A percentile compares a stretch with the other conserved stretches of the same genome.
Evolutionary conservation across 2,113 vertebrate genomes (phyloP).

Genomic region (Diphyllodes magnificus): DNA sequence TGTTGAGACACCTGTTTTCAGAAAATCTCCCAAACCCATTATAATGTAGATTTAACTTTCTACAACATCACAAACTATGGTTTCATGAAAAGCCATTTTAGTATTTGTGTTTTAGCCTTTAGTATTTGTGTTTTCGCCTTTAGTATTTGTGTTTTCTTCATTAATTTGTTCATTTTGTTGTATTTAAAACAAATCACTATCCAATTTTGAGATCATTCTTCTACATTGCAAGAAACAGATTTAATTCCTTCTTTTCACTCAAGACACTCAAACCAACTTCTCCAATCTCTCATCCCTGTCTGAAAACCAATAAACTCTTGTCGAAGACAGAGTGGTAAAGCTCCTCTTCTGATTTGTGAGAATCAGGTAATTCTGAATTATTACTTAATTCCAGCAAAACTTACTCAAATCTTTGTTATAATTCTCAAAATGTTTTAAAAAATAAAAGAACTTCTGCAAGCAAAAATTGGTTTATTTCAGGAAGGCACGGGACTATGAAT

Average conservation of each 20-base stretch:
- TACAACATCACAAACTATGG: not conserved
- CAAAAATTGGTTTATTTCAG: not conserved
- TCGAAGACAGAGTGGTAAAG: not conserved
- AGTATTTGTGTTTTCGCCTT: not conserved
- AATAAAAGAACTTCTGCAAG: not conserved
- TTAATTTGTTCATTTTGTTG: not conserved
- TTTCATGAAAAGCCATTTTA: not conserved
- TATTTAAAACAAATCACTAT: not conserved
- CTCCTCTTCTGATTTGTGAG: not conserved
- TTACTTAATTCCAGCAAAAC: not conserved
- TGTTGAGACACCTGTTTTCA: not conserved
- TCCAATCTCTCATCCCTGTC: not conserved
- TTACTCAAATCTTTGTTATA: not conserved
- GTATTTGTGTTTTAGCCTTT: not conserved
- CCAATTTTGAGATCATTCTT: not conserved
- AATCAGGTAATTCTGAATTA: not conserved
- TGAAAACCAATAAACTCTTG: not conserved
- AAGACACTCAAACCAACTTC: not conserved
- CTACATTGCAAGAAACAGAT: not conserved
- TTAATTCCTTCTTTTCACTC: not conserved
- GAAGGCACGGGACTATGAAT: not conserved
- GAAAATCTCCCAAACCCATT: not conserved
- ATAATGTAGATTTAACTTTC: not conserved
- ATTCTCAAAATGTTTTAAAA: not conserved
- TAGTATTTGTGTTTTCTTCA: not conserved